A percentile compares a stretch with the other conserved stretches of the same genome.
These are phyloP conservation scores for Pristis pectinata DNA, from an alignment of 2,797 vertebrate genomes.

Conservation along the genomic window DNA sequence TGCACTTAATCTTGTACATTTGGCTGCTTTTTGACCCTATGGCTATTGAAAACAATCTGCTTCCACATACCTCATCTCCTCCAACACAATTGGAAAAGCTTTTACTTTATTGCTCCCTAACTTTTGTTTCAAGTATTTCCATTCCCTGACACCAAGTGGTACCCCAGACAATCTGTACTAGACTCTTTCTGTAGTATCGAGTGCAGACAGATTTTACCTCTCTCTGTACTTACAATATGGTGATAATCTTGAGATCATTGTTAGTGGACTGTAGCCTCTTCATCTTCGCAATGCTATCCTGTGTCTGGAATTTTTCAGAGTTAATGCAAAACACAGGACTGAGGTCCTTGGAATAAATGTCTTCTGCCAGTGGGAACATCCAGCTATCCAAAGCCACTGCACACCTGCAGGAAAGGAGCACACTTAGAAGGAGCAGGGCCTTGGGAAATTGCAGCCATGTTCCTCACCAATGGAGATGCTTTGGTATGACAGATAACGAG, in stretches of 20 bases:
- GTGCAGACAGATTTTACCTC: not conserved
- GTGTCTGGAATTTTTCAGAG: slow-evolving; percentile 58
- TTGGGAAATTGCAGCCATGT: not conserved
- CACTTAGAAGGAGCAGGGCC: not conserved
- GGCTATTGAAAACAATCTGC: too few relatives aligned
- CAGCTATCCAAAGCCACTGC: slow-evolving; percentile 62
- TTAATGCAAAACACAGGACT: slow-evolving; percentile 64
- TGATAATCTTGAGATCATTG: slow-evolving; percentile 55
- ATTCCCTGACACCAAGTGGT: not conserved
- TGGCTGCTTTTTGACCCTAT: too few relatives aligned
- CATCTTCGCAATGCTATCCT: slow-evolving; percentile 52
- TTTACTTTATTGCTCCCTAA: not conserved
- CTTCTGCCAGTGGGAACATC: slow-evolving; percentile 64
- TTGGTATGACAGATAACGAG: not conserved
- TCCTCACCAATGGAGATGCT: not conserved
- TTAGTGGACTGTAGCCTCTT: slow-evolving; percentile 52
- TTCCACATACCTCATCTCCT: not conserved
- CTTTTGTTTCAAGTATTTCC: not conserved
- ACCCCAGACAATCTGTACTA: not conserved
- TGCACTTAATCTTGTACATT: not conserved
- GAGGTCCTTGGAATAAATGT: slow-evolving; percentile 51
- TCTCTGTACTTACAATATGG: slow-evolving; percentile 58
- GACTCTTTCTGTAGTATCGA: not conserved
- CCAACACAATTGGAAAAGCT: not conserved
- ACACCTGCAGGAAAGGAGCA: slow-evolving; percentile 50